Base-by-base conservation (phyloP, 2,888 invertebrate genomes). In the Pollenia labialis region DNA sequence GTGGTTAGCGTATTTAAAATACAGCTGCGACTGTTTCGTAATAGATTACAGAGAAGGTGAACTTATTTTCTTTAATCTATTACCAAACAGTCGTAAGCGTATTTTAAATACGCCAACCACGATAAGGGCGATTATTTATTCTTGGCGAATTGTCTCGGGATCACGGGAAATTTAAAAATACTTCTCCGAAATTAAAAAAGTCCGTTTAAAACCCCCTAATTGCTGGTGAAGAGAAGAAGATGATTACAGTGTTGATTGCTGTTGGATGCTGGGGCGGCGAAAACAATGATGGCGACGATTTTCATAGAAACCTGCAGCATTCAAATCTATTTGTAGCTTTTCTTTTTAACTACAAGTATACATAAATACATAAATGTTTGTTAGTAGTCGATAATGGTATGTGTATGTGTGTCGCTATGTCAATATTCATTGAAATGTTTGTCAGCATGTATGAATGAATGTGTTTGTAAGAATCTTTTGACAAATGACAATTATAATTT, bases 401-500 rank as follows among this genome's bases (percentile, higher is more conserved):
- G 46, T 64, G 16, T 50, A 14, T 60, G n/a, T 23, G 6, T 60
- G 23, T 50, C 14, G 32, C 40, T 69, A 23, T 46, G 60, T 80
- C 50, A 71, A 72, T 62, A 71, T 44, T 16, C 44, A 16, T 14
- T 14, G 4, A 54, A 62, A 54, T 71, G 72, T 58, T 12, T 72
- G 42, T 23, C 1, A 23, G 23, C 23, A 23, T 23, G 23, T 56
- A 56, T 23, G 11, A 14, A 56, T 23, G 11, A 14, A 83, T 83
- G 46, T 71, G 16, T n/a, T 14, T 74, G 68, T 83, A 46, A 32
- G 6, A 32, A 32, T 82, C 84, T 85, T 87, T 77, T 86, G 82
- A 83, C 77, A 86, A 88, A 87, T 86, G 86, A 86, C 87, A 82
- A 88, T 88, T 88, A 88, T 85, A 88, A 87, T 88, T 88, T 86